A percentile compares a stretch with the other conserved stretches of the same genome.
Conservation (phyloP, 2,888 invertebrate genomes). For the Deroplatys truncata region DNA sequence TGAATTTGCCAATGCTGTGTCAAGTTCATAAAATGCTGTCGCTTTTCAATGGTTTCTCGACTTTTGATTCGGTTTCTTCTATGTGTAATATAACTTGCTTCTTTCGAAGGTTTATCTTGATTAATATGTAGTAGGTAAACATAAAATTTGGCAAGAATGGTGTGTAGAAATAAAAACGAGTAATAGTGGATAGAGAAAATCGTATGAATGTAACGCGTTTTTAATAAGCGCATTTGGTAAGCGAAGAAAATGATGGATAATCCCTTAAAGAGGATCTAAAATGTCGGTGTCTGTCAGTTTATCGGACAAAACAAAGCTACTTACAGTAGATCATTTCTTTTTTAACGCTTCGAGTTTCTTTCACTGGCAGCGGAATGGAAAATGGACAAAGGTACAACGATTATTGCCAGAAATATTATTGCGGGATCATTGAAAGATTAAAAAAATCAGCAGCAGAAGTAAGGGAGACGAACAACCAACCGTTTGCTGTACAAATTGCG, state of each 20-base stretch:
- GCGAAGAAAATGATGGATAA: background rate
- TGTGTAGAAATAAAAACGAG: too few relatives aligned
- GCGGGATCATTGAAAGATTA: background rate
- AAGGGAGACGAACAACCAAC: background rate
- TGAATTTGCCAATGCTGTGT: too few relatives aligned
- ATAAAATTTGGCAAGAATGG: too few relatives aligned
- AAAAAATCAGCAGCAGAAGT: background rate
- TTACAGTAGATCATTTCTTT: background rate
- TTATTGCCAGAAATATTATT: background rate
- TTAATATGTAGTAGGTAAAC: too few relatives aligned
- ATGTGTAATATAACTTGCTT: too few relatives aligned
- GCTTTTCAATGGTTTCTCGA: too few relatives aligned
- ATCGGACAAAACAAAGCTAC: background rate
- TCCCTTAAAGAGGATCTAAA: background rate
- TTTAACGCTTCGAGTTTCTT: background rate
- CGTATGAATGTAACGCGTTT: too few relatives aligned
- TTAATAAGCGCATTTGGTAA: background rate
- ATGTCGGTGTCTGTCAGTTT: background rate
- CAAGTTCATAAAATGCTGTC: too few relatives aligned
- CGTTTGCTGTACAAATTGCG: slow-evolving; percentile 12
- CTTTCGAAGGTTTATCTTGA: too few relatives aligned
- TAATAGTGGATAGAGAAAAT: too few relatives aligned
- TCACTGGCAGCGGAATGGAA: background rate
- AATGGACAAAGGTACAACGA: background rate
- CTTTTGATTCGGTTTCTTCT: too few relatives aligned